These are phyloP conservation scores for Dicranocentrus wangi DNA, from an alignment of 2,888 invertebrate genomes.

Conservation along the genomic window DNA sequence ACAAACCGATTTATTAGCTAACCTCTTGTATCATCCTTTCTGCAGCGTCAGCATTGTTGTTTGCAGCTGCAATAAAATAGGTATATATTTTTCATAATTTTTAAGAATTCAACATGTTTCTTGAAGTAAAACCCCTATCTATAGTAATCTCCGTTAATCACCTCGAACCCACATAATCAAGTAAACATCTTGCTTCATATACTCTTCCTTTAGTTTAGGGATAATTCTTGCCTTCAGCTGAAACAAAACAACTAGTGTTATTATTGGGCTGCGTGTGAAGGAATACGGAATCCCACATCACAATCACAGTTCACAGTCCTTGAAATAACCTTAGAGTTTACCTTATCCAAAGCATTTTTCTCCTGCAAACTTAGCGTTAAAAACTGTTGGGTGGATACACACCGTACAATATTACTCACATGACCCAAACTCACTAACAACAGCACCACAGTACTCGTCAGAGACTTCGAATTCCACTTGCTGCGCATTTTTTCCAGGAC, in stretches of 20 bases:
- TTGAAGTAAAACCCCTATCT: background rate
- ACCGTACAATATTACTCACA: too few relatives aligned
- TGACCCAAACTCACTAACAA: too few relatives aligned
- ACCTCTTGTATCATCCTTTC: slow-evolving; percentile 24
- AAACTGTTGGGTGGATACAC: too few relatives aligned
- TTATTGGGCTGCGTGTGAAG: too few relatives aligned
- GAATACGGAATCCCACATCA: too few relatives aligned
- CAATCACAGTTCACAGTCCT: too few relatives aligned
- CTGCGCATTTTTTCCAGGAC: too few relatives aligned
- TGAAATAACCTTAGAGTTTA: too few relatives aligned
- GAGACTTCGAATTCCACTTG: too few relatives aligned
- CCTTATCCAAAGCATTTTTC: slow-evolving; percentile 25
- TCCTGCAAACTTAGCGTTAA: slow-evolving; percentile 22
- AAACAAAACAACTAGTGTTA: background rate
- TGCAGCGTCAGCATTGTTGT: slow-evolving; percentile 19
- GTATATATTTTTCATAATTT: background rate
- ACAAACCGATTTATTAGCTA: too few relatives aligned
- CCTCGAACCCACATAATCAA: slow-evolving; percentile 42
- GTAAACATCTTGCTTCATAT: slow-evolving; percentile 51
- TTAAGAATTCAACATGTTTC: background rate
- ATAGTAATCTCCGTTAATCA: too few relatives aligned
- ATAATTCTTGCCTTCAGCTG: slow-evolving; percentile 11
- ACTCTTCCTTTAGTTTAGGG: slow-evolving; percentile 23
- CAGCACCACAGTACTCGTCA: too few relatives aligned
- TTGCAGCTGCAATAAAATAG: slow-evolving; percentile 22